A percentile compares a stretch with the other conserved stretches of the same genome.
These are phyloP conservation scores for Cyanistes caeruleus DNA, from an alignment of 2,113 vertebrate species.

Conservation along the genomic window DNA sequence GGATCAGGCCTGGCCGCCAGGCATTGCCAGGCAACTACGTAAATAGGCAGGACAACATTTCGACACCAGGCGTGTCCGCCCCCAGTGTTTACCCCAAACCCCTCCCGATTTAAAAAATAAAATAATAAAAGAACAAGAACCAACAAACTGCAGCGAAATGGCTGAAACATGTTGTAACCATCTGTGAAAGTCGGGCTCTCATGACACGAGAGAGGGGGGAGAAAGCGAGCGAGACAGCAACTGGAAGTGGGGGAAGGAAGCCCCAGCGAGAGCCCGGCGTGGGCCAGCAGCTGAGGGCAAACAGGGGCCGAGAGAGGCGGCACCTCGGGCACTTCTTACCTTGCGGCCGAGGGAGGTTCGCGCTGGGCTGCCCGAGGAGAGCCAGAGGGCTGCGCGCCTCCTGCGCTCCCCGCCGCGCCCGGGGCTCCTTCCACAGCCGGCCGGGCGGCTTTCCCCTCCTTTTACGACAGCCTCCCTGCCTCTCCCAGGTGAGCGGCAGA, in stretches of 20 bases:
- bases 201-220: not conserved
- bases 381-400: not conserved
- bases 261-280: not conserved
- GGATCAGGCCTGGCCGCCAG: not conserved
- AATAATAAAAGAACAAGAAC: not conserved
- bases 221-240: not conserved
- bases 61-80: not conserved
- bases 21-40: not conserved
- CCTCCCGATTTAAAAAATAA: not conserved
- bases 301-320: not conserved
- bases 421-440: not conserved
- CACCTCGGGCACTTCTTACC: slow-evolving; percentile 56
- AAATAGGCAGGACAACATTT: not conserved
- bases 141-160: not conserved
- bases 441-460: not conserved
- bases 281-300: not conserved
- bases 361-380: not conserved
- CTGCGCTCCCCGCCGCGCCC: not conserved
- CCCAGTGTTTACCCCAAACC: not conserved
- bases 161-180: slow-evolving; percentile 42
- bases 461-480: slow-evolving; percentile 36
- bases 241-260: not conserved
- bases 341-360: not conserved
- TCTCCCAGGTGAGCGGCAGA: slow-evolving; percentile 73
- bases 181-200: not conserved